Base-by-base conservation (phyloP, 2,888 invertebrate genomes). In the Lissonota sp. region DNA sequence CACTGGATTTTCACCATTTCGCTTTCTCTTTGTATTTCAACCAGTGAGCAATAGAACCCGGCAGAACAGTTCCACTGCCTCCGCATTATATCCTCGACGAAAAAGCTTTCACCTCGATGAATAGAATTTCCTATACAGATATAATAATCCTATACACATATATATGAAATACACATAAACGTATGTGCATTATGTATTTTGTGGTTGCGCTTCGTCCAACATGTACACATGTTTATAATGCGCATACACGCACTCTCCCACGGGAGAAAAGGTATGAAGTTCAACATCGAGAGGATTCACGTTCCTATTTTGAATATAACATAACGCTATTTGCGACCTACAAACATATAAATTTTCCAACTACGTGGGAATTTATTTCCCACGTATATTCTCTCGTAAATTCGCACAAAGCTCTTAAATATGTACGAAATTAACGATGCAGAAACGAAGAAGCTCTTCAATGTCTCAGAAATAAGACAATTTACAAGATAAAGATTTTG, bases 41-140 rank as follows among this genome's bases (percentile, higher is more conserved):
- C n/a, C 12, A 46, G 64, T 60, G 26, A 71, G 62, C 70, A 70
- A 64, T 53, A 71, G 58, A 63, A 73, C 44, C 39, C 42, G 8
- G 57, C 57, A 7, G 64, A 64, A 40, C 63, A 53, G 64, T 72
- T 55, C 66, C 66, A 51, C 67, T 39, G 57, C 71, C 77, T 39
- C 51, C 37, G 64, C 58, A 40, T 66, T 70, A 80, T 80, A 80
- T 53, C 46, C 60, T 55, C 53, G 46, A 51, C 71, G 75, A 75
- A 80, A 80, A 80, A 75, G 80, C 80, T 80, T 80, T 80, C 71
- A 62, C 71, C 75, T 53, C 80, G 80, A 80, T 80, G 75, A 80
- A 80, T 75, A 75, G 75, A 8, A 75, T 80, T 71, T 66, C 10
- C 62, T 39, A 58, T 63, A 64, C 49, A 64, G 8, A 71, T 51